Evolutionary conservation across 2,113 vertebrate genomes (phyloP).

Genomic region (Urocolius indicus): DNA sequence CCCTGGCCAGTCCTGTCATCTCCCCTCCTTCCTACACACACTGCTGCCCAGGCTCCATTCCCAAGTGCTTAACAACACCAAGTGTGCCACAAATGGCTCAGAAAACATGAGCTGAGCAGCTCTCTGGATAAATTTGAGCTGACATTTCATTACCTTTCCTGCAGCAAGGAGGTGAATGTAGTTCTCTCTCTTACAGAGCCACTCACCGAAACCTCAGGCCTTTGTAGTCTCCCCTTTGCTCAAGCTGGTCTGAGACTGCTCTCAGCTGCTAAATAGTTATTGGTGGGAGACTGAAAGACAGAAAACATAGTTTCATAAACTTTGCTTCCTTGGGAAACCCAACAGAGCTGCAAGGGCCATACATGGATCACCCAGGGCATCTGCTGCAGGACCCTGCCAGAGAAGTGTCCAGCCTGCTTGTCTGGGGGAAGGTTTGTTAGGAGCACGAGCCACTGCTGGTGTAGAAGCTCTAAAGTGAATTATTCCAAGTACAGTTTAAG

Average conservation of each 20-base stretch:
- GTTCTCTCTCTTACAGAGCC: neutral
- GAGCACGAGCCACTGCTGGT: neutral
- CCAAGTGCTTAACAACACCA: neutral
- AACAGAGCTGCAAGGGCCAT: neutral
- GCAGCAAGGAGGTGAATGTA: neutral
- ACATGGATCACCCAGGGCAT: neutral
- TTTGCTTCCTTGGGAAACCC: neutral
- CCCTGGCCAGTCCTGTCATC: neutral
- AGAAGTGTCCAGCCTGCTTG: neutral
- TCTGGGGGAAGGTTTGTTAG: neutral
- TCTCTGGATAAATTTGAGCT: neutral
- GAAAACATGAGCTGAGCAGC: neutral
- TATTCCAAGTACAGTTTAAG: neutral
- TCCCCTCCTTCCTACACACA: neutral
- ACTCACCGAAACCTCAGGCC: neutral
- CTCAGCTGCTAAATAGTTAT: neutral
- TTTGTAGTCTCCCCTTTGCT: neutral
- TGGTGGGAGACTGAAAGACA: neutral
- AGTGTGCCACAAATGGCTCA: neutral
- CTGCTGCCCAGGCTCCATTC: neutral
- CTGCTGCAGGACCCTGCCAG: neutral
- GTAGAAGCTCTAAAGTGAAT: neutral
- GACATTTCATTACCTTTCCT: neutral
- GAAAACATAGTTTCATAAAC: neutral
- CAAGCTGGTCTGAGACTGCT: neutral